A percentile compares a stretch with the other conserved stretches of the same genome.
Conservation (phyloP, 2,888 invertebrate genomes). For the Brachyptera risi region DNA sequence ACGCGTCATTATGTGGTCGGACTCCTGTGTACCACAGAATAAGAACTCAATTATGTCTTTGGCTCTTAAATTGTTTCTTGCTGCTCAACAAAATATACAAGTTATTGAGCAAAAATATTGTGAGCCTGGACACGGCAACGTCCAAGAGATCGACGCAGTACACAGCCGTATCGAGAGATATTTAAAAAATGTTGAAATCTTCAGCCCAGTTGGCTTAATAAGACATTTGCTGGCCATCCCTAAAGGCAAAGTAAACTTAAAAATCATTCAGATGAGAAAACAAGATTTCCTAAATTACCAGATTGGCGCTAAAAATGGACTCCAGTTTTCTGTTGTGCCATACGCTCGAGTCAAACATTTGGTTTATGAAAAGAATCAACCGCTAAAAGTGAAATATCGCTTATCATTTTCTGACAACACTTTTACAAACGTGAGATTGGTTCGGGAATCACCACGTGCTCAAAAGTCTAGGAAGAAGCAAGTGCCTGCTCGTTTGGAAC, state of each 20-base stretch:
- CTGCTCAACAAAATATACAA: background rate
- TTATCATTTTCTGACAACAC: background rate
- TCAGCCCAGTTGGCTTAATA: background rate
- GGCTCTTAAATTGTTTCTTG: background rate
- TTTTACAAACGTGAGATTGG: background rate
- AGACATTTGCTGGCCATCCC: background rate
- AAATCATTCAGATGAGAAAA: background rate
- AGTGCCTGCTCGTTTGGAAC: background rate
- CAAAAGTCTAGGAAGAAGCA: background rate
- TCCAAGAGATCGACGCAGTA: conserved; percentile 8
- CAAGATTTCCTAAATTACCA: conserved; percentile 49
- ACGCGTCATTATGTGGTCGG: conserved; percentile 5
- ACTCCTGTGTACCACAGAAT: conserved; percentile 13
- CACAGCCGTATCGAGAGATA: background rate
- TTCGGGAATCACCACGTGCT: background rate
- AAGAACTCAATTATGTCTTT: background rate
- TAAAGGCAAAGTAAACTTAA: background rate
- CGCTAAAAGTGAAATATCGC: background rate
- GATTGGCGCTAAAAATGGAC: background rate
- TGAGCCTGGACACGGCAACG: conserved; percentile 10
- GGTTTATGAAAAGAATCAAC: background rate
- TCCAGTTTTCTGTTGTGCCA: background rate
- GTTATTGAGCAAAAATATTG: background rate
- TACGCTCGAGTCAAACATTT: conserved; percentile 3
- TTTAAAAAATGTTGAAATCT: background rate